Base-by-base conservation (phyloP, 2,888 invertebrate species). In the Drosophila mettleri region DNA sequence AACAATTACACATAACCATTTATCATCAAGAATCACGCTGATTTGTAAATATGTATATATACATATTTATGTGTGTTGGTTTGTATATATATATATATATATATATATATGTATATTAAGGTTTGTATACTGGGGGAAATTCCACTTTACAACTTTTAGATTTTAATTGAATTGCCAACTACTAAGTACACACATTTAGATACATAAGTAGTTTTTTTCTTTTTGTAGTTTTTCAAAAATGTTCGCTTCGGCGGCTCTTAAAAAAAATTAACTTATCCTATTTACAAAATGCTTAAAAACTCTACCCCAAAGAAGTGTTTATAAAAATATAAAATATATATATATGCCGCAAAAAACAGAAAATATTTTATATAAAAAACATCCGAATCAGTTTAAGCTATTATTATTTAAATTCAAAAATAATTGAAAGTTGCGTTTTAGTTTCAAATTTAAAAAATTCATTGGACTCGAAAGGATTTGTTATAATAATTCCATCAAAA, bases 201-300 rank as follows among this genome's bases (percentile, higher is more conserved):
- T 52, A 49, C 49, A 84, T 83, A 79, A 69, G 58, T 54, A 41
- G 45, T 49, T 49, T 14, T 41, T 8, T 5, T 12, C 5, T 10
- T 27, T 27, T 45, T 45, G 27, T 45, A 29, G 9, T 46, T 36
- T 29, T 53, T 46, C 24, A 22, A 78, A 78, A 76, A 55, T 39
- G 49, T 63, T 80, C 51, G 46, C 12, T 60, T 66, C 69, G 71
- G 69, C 76, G 74, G 65, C 43, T 16, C 51, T 60, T 66, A 4
- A 41, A 73, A 68, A 69, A 83, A 81, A 58, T 38, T 38, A 75
- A 67, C 76, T 82, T 86, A 86, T 57, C 45, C 80, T 87, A 86
- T 82, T 60, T 87, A 87, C 81, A 83, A 74, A 82, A 71, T 67
- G 16, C 36, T 45, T 53, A 48, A 66, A 67, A 52, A 51, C n/a